These are phyloP conservation scores for Mormyrus lacerda DNA, from an alignment of 2,113 vertebrate genomes.

Conservation along the genomic window DNA sequence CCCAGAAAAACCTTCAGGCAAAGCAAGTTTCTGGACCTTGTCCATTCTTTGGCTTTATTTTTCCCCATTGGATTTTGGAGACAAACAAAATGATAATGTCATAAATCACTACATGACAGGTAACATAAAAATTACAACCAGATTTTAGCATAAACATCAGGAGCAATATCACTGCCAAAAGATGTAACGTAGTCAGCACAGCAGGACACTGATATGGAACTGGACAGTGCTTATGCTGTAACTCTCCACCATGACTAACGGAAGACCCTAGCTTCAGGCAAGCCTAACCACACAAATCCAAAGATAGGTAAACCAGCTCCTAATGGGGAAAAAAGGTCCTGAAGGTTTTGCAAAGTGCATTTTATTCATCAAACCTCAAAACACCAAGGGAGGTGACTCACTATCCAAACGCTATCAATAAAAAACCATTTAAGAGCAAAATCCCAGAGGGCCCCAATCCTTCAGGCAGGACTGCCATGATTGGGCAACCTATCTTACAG, in stretches of 20 bases:
- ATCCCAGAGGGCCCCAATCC: not conserved
- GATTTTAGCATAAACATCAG: not conserved
- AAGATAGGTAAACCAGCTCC: not conserved
- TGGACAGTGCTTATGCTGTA: not conserved
- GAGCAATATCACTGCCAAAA: not conserved
- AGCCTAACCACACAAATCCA: not conserved
- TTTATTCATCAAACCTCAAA: not conserved
- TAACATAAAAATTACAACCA: not conserved
- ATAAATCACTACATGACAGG: not conserved
- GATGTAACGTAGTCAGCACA: not conserved
- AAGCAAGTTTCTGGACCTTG: not conserved
- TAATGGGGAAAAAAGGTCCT: not conserved
- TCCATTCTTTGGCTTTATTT: not conserved
- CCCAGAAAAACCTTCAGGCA: not conserved
- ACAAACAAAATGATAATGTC: not conserved
- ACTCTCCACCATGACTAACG: not conserved
- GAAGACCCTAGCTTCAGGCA: not conserved
- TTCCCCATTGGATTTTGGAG: not conserved
- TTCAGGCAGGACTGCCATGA: not conserved
- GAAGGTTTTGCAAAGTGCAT: not conserved
- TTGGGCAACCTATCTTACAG: not conserved
- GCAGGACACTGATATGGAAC: not conserved
- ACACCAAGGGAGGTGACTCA: not conserved
- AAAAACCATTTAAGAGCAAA: conserved; percentile 4
- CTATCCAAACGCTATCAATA: conserved; percentile 5